Evolutionary conservation across 2,797 vertebrate species (phyloP).

Genomic region (Schizopygopsis pylzovi): DNA sequence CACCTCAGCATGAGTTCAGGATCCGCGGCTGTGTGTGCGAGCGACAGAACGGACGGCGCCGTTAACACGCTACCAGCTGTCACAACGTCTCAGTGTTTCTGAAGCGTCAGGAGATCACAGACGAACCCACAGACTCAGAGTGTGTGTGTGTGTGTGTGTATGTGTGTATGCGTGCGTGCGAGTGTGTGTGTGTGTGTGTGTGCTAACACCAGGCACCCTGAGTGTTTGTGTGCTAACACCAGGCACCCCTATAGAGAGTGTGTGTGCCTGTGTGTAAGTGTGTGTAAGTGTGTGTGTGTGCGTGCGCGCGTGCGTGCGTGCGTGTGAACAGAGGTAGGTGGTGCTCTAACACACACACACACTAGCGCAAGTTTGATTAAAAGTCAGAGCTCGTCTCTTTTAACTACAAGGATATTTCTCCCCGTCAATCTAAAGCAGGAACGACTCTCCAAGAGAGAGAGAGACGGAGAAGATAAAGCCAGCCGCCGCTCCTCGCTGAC

Average conservation of each 20-base stretch:
- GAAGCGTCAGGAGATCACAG: background rate
- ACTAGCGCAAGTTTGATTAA: background rate
- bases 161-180: too few species aligned
- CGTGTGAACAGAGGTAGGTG: too few species aligned
- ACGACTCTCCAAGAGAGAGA: background rate
- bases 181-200: too few species aligned
- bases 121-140: background rate
- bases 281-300: too few species aligned
- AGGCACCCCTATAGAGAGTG: too few species aligned
- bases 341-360: background rate
- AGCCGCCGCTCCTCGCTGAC: background rate
- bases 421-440: background rate
- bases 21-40: too few species aligned
- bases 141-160: too few species aligned
- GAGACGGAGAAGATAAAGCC: background rate
- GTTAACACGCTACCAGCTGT: background rate
- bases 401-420: background rate
- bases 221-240: too few species aligned
- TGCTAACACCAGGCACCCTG: too few species aligned
- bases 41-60: background rate
- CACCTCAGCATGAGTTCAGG: constrained; percentile 1
- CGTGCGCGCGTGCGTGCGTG: too few species aligned
- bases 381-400: background rate
- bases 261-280: too few species aligned
- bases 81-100: background rate